These are phyloP conservation scores for Odiellus spinosus DNA, from an alignment of 2,888 invertebrate species.

Conservation along the genomic window DNA sequence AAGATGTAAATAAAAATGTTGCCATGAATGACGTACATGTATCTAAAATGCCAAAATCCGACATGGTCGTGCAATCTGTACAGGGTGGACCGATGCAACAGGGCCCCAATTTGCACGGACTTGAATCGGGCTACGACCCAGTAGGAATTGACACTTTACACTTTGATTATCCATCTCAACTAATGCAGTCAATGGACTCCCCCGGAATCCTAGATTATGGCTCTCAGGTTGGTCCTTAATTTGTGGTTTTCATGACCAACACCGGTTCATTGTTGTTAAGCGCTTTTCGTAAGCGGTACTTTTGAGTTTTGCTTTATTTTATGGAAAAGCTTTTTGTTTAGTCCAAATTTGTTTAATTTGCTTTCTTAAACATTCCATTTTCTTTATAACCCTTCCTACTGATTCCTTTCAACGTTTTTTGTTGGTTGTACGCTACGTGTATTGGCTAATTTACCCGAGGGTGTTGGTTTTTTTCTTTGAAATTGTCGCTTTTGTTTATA, in stretches of 20 bases:
- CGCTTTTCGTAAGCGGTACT: too few species aligned
- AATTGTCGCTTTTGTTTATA: too few species aligned
- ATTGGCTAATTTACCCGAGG: too few species aligned
- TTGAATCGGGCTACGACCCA: conserved; percentile 28
- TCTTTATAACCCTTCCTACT: too few species aligned
- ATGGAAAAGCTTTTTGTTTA: neutral
- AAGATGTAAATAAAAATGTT: conserved; percentile 47
- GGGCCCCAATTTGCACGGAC: conserved; percentile 23
- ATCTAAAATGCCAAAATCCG: conserved; percentile 12
- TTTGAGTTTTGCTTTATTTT: conserved; percentile 4
- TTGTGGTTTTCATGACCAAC: neutral
- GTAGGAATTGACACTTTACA: conserved; percentile 29
- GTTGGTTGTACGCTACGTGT: too few species aligned
- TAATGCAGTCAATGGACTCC: conserved; percentile 31
- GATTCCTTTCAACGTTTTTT: too few species aligned
- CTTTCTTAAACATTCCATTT: too few species aligned
- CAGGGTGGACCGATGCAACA: conserved; percentile 26
- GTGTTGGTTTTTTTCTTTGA: too few species aligned
- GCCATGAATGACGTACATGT: conserved; percentile 16
- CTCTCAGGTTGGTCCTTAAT: conserved; percentile 26
- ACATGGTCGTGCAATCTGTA: conserved; percentile 27
- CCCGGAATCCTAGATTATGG: conserved; percentile 31
- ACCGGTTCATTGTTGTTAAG: too few species aligned
- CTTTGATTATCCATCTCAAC: conserved; percentile 28
- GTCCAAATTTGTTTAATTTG: too few species aligned